Evolutionary conservation across 1,140 invertebrate genomes (phyloP).

Genomic region (Orchestia grillus): DNA sequence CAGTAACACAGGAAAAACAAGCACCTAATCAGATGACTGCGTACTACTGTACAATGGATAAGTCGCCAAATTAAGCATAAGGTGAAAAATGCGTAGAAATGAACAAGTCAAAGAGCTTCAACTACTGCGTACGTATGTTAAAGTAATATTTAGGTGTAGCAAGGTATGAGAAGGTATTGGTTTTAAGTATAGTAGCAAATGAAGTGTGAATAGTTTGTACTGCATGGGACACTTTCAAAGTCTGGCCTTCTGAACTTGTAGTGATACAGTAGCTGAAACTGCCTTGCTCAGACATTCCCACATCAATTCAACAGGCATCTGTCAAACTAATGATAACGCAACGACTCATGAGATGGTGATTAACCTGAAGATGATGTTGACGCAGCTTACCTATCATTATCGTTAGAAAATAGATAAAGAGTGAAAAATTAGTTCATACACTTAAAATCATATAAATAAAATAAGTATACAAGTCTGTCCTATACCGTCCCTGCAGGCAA

Average conservation of each 20-base stretch:
- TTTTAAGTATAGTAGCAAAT: background rate
- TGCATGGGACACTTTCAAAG: background rate
- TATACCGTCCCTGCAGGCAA: constrained; percentile 67
- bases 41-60: constrained; percentile 7
- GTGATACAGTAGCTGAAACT: background rate
- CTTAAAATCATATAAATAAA: constrained; percentile 44
- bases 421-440: constrained; percentile 47
- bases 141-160: background rate
- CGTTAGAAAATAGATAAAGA: constrained; percentile 46
- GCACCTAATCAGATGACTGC: constrained; percentile 28
- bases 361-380: background rate
- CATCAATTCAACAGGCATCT: background rate
- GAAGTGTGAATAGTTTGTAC: background rate
- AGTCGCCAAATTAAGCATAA: background rate
- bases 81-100: background rate
- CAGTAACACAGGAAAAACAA: background rate
- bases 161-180: background rate
- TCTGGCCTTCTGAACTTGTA: background rate
- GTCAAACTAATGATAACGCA: background rate
- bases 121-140: background rate
- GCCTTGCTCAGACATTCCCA: background rate
- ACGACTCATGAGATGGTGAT: constrained; percentile 7
- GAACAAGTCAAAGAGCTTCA: constrained; percentile 4
- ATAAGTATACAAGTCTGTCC: constrained; percentile 62
- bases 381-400: constrained; percentile 46